These are phyloP conservation scores for Fopius arisanus DNA, from an alignment of 1,140 invertebrate species.

Conservation along the genomic window DNA sequence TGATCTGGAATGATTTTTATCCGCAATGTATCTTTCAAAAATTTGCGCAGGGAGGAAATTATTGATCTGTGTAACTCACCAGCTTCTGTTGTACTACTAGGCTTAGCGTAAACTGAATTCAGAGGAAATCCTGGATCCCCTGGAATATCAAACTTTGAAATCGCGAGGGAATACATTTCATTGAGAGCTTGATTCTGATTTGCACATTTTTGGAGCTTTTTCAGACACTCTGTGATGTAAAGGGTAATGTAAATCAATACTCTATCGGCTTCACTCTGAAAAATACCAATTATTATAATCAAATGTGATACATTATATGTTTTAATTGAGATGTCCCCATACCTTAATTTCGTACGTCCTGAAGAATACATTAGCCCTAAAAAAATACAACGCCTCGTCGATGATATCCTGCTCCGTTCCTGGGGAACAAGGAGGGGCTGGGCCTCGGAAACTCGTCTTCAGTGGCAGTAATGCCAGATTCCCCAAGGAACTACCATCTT, in stretches of 20 bases:
- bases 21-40: not conserved
- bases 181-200: conserved; percentile 90
- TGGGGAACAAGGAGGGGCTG: conserved; percentile 75
- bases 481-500: conserved; percentile 79
- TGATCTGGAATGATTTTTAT: conserved; percentile 71
- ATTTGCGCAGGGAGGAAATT: not conserved
- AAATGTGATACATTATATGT: conserved; percentile 22
- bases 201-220: conserved; percentile 90
- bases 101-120: conserved; percentile 95
- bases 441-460: conserved; percentile 86
- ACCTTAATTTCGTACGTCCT: conserved; percentile 98
- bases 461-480: conserved; percentile 93
- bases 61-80: conserved; percentile 65
- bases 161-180: conserved; percentile 96
- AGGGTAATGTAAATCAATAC: conserved; percentile 97
- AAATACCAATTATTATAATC: conserved; percentile 42
- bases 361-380: conserved; percentile 99
- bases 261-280: conserved; percentile 91
- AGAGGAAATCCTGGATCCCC: conserved; percentile 96
- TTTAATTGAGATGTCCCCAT: conserved; percentile 35
- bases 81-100: conserved; percentile 78
- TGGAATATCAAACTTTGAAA: conserved; percentile 96
- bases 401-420: conserved; percentile 89
- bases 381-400: conserved; percentile 96
- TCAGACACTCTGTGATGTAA: conserved; percentile 99